Evolutionary conservation across 2,797 vertebrate genomes (phyloP).

Genomic region (Spinus pinus): DNA sequence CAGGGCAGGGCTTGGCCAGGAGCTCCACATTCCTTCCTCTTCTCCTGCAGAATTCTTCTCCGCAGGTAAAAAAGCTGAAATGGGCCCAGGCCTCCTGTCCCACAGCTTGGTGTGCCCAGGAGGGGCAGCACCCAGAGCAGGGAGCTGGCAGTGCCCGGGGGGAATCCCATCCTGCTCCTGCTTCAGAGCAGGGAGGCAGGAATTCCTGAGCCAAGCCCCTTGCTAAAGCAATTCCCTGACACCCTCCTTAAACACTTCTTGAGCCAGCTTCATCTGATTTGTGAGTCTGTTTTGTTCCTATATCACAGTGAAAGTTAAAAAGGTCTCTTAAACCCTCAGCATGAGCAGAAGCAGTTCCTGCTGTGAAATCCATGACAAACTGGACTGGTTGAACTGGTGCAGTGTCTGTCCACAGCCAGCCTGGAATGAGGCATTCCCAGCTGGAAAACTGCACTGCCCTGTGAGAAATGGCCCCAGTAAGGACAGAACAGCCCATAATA

Average conservation of each 20-base stretch:
- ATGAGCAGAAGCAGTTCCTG: background rate
- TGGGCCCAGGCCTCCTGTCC: background rate
- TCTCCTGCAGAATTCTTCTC: background rate
- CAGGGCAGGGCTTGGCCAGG: background rate
- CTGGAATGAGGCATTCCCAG: background rate
- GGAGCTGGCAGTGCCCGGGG: background rate
- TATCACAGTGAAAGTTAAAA: background rate
- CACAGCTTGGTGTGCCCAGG: background rate
- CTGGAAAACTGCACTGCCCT: background rate
- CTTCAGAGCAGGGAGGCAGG: background rate
- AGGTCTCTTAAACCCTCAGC: background rate
- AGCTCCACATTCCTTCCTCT: background rate
- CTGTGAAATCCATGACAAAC: background rate
- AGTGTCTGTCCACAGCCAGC: accelerated
- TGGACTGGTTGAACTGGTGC: background rate
- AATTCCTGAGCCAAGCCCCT: background rate
- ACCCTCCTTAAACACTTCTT: background rate
- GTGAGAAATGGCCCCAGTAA: background rate
- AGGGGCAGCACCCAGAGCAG: background rate
- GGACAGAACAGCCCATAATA: background rate
- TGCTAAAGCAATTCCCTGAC: background rate
- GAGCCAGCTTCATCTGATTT: background rate
- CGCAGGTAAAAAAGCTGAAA: background rate
- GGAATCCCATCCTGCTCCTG: background rate
- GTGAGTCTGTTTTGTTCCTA: background rate